Conservation (phyloP, 2,113 vertebrate species). For the Dipodomys ordii region DNA sequence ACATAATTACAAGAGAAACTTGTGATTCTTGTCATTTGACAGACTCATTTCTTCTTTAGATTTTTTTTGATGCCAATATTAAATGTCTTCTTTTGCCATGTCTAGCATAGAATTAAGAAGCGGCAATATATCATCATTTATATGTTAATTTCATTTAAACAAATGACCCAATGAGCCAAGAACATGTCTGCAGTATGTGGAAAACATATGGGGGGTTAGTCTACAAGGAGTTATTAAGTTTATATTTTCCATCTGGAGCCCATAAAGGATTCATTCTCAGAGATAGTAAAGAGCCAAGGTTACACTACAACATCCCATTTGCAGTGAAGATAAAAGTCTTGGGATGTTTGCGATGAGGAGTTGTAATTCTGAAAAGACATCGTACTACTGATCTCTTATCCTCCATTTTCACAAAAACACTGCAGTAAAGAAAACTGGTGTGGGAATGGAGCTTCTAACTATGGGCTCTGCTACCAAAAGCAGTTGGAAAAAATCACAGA, state of each 20-base stretch:
- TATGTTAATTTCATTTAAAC: conserved; percentile 83
- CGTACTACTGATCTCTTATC: neutral
- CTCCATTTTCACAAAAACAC: neutral
- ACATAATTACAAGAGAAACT: neutral
- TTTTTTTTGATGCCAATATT: conserved; percentile 41
- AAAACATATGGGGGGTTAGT: conserved; percentile 84
- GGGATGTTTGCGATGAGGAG: neutral
- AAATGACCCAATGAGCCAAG: conserved; percentile 84
- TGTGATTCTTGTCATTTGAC: neutral
- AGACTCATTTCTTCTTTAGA: conserved; percentile 13
- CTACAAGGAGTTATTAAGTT: conserved; percentile 86
- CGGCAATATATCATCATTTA: conserved; percentile 82
- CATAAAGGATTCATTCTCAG: conserved; percentile 83
- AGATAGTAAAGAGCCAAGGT: conserved; percentile 85
- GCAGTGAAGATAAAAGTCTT: conserved; percentile 32
- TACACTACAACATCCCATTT: conserved; percentile 64
- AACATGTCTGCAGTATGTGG: conserved; percentile 70
- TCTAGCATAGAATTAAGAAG: conserved; percentile 66
- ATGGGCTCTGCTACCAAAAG: neutral
- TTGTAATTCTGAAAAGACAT: conserved; percentile 61
- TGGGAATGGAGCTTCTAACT: neutral
- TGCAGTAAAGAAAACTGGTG: neutral
- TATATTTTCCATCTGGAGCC: conserved; percentile 87
- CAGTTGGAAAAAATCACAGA: conserved; percentile 26
- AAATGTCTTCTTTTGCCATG: neutral